Evolutionary conservation across 2,888 invertebrate genomes (phyloP).

Genomic region (Stegophylla sp.): DNA sequence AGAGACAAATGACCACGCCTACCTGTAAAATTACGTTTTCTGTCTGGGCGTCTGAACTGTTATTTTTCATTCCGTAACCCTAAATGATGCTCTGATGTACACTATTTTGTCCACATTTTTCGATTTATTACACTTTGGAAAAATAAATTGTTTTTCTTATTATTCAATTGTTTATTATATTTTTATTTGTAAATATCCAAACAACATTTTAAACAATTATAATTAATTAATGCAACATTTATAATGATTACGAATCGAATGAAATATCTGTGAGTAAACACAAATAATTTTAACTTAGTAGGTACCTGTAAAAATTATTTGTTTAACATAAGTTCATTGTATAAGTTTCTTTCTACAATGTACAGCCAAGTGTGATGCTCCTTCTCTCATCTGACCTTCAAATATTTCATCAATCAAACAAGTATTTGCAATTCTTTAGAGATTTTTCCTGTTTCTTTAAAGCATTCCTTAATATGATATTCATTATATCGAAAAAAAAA

Average conservation of each 20-base stretch:
- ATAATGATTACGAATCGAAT: not conserved
- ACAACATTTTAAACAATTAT: not conserved
- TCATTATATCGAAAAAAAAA: not conserved
- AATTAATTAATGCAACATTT: not conserved
- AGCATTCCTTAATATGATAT: not conserved
- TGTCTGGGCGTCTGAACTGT: constrained; percentile 40
- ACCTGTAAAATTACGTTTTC: constrained; percentile 46
- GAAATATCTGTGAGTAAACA: constrained; percentile 23
- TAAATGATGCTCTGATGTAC: constrained; percentile 8
- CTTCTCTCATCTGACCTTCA: constrained; percentile 21
- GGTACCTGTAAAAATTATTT: not conserved
- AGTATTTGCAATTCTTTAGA: constrained; percentile 2
- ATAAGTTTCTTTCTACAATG: constrained; percentile 21
- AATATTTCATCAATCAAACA: constrained; percentile 26
- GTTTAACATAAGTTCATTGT: not conserved
- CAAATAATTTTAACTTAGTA: not conserved
- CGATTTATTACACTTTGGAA: not conserved
- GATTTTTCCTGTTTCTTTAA: not conserved
- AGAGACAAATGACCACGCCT: constrained; percentile 49
- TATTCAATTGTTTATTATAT: not conserved
- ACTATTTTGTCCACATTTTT: not conserved
- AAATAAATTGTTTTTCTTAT: not conserved
- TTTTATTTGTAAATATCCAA: not conserved
- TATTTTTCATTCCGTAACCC: constrained; percentile 27
- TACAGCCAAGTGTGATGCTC: not conserved